phyloP scores from a whole-genome alignment of 30 jellyfish, hydroid and myxozoan species.

The Cassiopea andromeda region DNA sequence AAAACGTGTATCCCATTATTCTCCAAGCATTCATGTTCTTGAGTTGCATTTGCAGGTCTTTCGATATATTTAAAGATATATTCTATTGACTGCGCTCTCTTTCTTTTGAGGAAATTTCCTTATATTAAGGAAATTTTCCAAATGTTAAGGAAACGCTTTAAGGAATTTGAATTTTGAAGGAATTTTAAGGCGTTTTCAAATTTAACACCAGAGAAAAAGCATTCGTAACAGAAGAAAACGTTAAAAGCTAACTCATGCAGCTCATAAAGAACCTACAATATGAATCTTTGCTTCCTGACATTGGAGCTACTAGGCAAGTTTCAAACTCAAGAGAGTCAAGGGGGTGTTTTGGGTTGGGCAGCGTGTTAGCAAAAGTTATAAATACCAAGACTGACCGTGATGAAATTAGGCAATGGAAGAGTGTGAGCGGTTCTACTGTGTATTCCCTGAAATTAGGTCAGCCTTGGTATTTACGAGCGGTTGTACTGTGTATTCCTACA shows the following conservation, averaged over 20 bases:
- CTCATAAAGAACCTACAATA: background rate
- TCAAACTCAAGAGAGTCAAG: background rate
- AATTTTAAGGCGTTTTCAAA: background rate
- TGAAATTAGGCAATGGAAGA: background rate
- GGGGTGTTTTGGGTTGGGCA: background rate
- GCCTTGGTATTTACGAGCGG: background rate
- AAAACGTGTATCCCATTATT: too few species aligned
- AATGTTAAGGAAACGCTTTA: background rate
- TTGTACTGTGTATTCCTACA: background rate
- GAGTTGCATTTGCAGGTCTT: too few species aligned
- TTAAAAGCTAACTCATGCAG: background rate
- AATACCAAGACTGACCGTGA: background rate
- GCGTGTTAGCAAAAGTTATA: background rate
- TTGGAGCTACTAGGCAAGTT: background rate
- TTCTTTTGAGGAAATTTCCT: background rate
- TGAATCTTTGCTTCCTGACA: background rate
- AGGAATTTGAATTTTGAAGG: background rate
- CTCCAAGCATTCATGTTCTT: too few species aligned
- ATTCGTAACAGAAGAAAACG: background rate
- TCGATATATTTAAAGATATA: too few species aligned
- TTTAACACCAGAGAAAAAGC: background rate
- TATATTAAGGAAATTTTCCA: background rate
- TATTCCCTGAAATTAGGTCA: background rate
- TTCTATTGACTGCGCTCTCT: too few species aligned
- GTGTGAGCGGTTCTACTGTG: background rate